phyloP scores from a whole-genome alignment of 2,888 invertebrate genomes.

The Azorinus chamasolen region DNA sequence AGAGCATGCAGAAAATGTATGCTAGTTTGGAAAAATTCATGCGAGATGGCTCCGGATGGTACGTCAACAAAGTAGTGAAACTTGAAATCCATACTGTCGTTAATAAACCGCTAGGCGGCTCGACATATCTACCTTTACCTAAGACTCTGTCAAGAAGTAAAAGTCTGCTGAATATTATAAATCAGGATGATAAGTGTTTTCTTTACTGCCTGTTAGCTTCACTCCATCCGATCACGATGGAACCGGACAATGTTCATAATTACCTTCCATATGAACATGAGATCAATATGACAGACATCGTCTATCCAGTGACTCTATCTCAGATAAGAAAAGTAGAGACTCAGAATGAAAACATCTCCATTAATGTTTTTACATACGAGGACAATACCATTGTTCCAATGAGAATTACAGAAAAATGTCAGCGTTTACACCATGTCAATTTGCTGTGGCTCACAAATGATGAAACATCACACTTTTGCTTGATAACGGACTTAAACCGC shows the following conservation, averaged over 20 bases:
- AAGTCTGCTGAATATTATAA: constrained; percentile 36
- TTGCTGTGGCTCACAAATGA: constrained; percentile 36
- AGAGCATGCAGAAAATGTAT: constrained; percentile 49
- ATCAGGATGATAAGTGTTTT: constrained; percentile 47
- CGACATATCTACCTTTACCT: constrained; percentile 38
- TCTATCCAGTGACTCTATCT: constrained; percentile 30
- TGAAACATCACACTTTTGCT: constrained; percentile 46
- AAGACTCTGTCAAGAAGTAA: background rate
- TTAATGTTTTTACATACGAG: constrained; percentile 54
- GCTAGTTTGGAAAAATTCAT: constrained; percentile 52
- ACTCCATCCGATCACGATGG: constrained; percentile 27
- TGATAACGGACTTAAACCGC: constrained; percentile 44
- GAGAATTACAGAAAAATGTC: constrained; percentile 19
- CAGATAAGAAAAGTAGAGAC: constrained; percentile 41
- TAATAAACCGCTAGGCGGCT: constrained; percentile 40
- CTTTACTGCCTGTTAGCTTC: constrained; percentile 36
- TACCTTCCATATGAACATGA: constrained; percentile 22
- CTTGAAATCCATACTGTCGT: constrained; percentile 34
- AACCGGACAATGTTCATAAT: constrained; percentile 26
- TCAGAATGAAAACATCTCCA: constrained; percentile 42
- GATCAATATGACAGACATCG: constrained; percentile 35
- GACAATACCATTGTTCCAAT: constrained; percentile 34
- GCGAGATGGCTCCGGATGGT: constrained; percentile 43
- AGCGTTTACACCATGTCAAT: constrained; percentile 43
- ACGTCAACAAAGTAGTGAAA: constrained; percentile 36